Base-by-base conservation (phyloP, 1,140 invertebrate species). In the Sipha flava region DNA sequence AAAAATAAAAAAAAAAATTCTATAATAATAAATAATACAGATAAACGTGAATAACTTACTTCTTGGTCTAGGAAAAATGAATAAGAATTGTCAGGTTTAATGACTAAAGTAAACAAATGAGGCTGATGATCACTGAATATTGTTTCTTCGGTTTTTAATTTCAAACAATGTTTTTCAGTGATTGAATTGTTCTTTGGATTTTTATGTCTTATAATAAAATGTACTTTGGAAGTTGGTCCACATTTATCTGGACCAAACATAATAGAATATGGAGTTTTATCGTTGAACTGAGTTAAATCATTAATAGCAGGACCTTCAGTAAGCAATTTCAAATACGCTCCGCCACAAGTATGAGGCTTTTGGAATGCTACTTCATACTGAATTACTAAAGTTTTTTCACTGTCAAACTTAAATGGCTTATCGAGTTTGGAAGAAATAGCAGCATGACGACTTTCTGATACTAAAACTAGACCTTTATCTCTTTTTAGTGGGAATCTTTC, bases 241-340 rank as follows among this genome's bases (percentile, higher is more conserved):
- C 98, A 99, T 86, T 99, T 99, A 87, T 99, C 98, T 12, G 98
- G 98, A 2, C 97, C 98, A 88, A 99, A 99, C 98, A 99, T 99
- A 83, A 99, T 96, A 2, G 95, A 95, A 86, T 98, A 99, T 0
- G 96, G 94, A 12, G 97, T 97, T 87, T 98, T 97, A 87, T 99
- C 96, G 85, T 95, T 90, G 85, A 99, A 97, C 81, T 92, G 88
- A 79, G 89, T 91, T 31, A 98, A 88, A 85, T 96, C 91, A 23
- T 90, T 85, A 52, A 90, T 89, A 57, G 90, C 88, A 47, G 88
- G 84, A 77, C 90, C 89, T 4, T 89, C 85, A 18, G 91, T 92
- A 18, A 99, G 86, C 21, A 99, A 88, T 87, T 99, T 99, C 0
- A 99, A 86, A 86, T 99, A 99, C 12, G 96, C 96, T 18, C 98